Evolutionary conservation across 2,888 invertebrate species (phyloP), one percentile per base, ranked within the genome.

Genomic region (Disparrhopalites patrizii): DNA sequence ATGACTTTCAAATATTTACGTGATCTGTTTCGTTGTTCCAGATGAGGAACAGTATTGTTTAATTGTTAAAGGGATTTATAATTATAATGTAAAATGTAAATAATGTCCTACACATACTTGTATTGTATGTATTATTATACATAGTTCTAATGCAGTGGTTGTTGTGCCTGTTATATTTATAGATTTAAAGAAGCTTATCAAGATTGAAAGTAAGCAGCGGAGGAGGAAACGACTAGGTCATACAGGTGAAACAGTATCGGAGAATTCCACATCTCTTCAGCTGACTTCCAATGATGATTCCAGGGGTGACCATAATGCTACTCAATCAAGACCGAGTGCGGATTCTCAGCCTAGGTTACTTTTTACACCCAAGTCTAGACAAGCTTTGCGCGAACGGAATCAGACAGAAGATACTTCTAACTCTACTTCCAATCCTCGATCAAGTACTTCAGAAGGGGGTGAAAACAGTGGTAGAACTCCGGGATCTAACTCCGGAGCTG

Each of bases 111-210:
- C n/a, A n/a, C n/a, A n/a, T n/a, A n/a, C n/a, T n/a, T n/a, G n/a
- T n/a, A n/a, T n/a, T n/a, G n/a, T n/a, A n/a, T n/a, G n/a, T n/a
- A n/a, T n/a, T n/a, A n/a, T n/a, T n/a, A n/a, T n/a, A n/a, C n/a
- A n/a, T n/a, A n/a, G n/a, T n/a, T n/a, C n/a, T n/a, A n/a, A n/a
- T n/a, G n/a, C n/a, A n/a, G n/a, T n/a, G n/a, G n/a, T n/a, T n/a
- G n/a, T n/a, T n/a, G n/a, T n/a, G n/a, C n/a, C n/a, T n/a, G n/a
- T n/a, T n/a, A 40, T 18, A 40, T 55, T 18, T 66, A 25, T 25
- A 75, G 75, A 75, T 67, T 61, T 75, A 43, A 69, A 69, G 33
- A 71, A 68, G 28, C 38, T 73, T 3, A 67, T 75, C 8, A 73
- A 72, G 51, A 57, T 64, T 50, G 75, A 75, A 56, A 68, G 68